Conservation (phyloP, 2,113 vertebrate species). For the Halichoerus grypus region DNA sequence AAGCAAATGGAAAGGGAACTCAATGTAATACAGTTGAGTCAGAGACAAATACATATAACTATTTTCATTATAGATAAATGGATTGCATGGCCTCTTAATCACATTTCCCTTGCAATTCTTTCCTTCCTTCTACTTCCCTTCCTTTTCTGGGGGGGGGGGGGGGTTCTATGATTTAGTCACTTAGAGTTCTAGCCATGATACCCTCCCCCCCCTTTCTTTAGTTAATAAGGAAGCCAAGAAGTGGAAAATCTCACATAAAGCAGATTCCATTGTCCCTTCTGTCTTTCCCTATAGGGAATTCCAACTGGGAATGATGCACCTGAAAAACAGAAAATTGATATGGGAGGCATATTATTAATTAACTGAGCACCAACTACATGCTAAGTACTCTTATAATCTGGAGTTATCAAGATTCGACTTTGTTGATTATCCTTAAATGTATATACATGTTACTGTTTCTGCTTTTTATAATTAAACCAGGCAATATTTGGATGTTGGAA, state of each 20-base stretch:
- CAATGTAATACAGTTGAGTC: background rate
- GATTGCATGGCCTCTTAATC: background rate
- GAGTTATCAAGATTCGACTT: background rate
- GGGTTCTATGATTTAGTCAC: background rate
- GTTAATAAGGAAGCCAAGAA: constrained; percentile 51
- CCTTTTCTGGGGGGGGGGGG: background rate
- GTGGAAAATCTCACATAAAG: constrained; percentile 25
- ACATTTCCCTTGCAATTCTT: constrained; percentile 25
- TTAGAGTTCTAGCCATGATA: constrained; percentile 29
- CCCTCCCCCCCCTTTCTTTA: background rate
- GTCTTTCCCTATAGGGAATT: constrained; percentile 40
- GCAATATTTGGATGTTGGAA: background rate
- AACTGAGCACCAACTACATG: constrained; percentile 40
- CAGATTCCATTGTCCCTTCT: constrained; percentile 31
- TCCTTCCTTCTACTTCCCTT: background rate
- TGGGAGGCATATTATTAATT: constrained; percentile 30
- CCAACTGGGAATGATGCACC: constrained; percentile 37
- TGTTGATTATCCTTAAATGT: background rate
- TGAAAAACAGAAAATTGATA: constrained; percentile 63
- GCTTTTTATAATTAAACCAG: constrained; percentile 48
- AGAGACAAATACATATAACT: background rate
- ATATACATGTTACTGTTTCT: background rate
- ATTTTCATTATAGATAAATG: constrained; percentile 26
- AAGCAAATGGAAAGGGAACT: constrained; percentile 51
- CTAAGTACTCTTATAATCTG: background rate